Evolutionary conservation across 2,797 vertebrate species (phyloP).

Genomic region (Luscinia megarhynchos): DNA sequence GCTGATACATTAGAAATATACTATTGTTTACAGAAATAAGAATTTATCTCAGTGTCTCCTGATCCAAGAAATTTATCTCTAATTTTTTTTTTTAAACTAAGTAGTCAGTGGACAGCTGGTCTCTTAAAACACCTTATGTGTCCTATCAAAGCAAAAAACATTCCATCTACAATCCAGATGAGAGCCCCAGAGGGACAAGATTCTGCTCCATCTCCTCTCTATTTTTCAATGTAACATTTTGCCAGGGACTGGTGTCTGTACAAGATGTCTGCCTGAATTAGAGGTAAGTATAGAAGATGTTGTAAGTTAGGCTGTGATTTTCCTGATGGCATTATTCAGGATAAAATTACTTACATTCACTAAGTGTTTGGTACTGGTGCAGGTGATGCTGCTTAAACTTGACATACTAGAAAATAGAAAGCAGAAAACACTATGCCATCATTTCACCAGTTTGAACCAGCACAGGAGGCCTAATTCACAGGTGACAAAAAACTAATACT

Average conservation of each 20-base stretch:
- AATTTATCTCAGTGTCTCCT: neutral
- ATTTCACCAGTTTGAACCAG: neutral
- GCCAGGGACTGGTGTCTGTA: neutral
- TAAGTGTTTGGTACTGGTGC: accelerated
- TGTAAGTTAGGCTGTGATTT: neutral
- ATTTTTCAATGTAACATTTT: neutral
- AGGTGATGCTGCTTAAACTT: neutral
- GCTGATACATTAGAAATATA: neutral
- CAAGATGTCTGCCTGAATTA: neutral
- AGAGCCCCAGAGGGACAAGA: neutral
- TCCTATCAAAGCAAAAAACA: neutral
- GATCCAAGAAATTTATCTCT: neutral
- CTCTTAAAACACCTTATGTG: neutral
- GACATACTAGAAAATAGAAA: neutral
- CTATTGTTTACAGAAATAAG: neutral
- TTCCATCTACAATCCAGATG: neutral
- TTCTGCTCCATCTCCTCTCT: neutral
- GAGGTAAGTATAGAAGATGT: neutral
- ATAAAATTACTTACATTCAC: neutral
- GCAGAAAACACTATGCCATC: neutral
- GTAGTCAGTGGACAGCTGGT: neutral
- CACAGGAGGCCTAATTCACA: neutral
- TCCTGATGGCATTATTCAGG: neutral
- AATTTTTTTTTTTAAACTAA: neutral
- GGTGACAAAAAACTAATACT: neutral